Conservation (phyloP, 2,113 vertebrate genomes). For the Clarias batrachus region DNA sequence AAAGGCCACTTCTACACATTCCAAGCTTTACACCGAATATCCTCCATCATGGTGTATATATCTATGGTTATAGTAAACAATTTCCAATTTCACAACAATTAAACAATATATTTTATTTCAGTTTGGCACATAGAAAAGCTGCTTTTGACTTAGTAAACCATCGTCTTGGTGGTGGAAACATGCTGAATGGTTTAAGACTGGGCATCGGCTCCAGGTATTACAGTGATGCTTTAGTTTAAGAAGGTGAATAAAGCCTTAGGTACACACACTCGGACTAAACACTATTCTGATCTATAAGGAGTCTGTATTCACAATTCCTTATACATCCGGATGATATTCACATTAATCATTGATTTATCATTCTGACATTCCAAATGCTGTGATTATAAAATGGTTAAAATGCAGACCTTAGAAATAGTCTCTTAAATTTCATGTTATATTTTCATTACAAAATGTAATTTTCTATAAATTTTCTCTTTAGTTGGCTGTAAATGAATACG, state of each 20-base stretch:
- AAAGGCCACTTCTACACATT: too few relatives aligned
- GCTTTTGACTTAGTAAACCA: neutral
- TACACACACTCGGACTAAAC: slow-evolving; percentile 9
- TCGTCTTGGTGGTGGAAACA: neutral
- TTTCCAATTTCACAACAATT: neutral
- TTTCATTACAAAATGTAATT: neutral
- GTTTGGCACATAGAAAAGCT: neutral
- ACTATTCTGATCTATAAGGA: slow-evolving; percentile 4
- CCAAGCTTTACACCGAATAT: too few relatives aligned
- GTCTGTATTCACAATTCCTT: slow-evolving; percentile 7
- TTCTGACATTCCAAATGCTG: neutral
- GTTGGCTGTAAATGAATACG: neutral
- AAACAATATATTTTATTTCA: neutral
- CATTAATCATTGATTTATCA: neutral
- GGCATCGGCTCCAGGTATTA: neutral
- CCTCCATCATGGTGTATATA: too few relatives aligned
- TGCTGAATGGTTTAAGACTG: neutral
- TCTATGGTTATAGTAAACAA: neutral
- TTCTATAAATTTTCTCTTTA: too few relatives aligned
- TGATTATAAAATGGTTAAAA: slow-evolving; percentile 18
- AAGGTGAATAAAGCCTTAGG: slow-evolving; percentile 21
- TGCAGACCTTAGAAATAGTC: neutral
- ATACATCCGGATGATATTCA: slow-evolving; percentile 10
- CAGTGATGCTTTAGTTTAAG: neutral
- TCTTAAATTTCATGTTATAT: neutral